Conservation (phyloP, 2,888 invertebrate genomes). For the Andrena praecox region DNA sequence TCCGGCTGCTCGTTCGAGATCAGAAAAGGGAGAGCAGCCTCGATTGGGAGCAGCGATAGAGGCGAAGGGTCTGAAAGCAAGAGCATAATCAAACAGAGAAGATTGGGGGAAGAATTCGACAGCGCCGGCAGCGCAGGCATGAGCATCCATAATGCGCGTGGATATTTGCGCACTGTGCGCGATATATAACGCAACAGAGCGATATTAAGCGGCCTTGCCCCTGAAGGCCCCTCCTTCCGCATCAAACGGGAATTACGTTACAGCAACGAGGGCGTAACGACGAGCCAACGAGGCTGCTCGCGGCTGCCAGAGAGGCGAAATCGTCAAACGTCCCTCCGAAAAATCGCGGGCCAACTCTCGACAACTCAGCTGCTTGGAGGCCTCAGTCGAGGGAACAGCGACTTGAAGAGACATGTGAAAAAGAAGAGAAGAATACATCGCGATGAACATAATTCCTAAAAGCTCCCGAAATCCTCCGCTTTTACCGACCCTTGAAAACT, state of each 20-base stretch:
- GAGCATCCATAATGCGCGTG: conserved; percentile 68
- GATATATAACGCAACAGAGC: conserved; percentile 54
- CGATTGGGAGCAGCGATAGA: neutral
- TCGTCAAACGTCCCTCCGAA: conserved; percentile 54
- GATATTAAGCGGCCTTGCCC: conserved; percentile 57
- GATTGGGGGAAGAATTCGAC: conserved; percentile 13
- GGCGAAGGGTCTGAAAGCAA: neutral
- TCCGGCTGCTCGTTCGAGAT: no score
- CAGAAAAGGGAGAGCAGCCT: no score
- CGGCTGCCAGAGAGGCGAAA: conserved; percentile 5
- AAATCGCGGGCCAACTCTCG: conserved; percentile 48
- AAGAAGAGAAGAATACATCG: neutral
- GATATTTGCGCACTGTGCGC: conserved; percentile 57
- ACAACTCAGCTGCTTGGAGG: neutral
- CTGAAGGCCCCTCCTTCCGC: conserved; percentile 52
- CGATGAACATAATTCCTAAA: neutral
- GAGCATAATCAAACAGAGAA: neutral
- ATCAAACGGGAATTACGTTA: conserved; percentile 69
- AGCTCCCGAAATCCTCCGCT: no score
- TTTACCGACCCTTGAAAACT: neutral
- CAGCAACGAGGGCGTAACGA: conserved; percentile 67
- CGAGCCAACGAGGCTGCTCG: conserved; percentile 66
- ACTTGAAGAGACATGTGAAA: neutral
- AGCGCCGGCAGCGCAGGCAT: conserved; percentile 43
- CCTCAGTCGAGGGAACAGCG: neutral